Evolutionary conservation across 2,113 vertebrate genomes (phyloP).

Genomic region (Thryonomys swinderianus): DNA sequence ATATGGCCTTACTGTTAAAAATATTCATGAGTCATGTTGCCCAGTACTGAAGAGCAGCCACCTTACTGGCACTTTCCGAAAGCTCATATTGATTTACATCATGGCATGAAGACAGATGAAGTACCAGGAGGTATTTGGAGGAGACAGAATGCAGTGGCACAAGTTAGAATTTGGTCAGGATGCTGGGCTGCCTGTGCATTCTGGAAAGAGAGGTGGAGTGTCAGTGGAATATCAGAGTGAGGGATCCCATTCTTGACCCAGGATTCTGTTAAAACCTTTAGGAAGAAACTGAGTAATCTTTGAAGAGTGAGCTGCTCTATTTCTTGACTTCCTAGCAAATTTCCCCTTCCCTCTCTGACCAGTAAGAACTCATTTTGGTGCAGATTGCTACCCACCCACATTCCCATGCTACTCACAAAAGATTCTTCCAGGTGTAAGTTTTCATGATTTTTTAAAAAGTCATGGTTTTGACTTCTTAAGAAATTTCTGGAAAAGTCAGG

Average conservation of each 20-base stretch:
- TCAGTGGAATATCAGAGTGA: constrained; percentile 42
- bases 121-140: constrained; percentile 53
- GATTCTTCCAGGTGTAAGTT: neutral
- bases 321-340: neutral
- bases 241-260: neutral
- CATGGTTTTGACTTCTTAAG: neutral
- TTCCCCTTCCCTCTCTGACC: neutral
- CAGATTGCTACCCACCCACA: neutral
- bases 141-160: constrained; percentile 50
- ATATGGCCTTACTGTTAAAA: constrained; percentile 73
- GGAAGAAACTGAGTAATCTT: neutral
- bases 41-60: constrained; percentile 62
- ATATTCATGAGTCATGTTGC: constrained; percentile 67
- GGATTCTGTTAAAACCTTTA: constrained; percentile 14
- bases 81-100: constrained; percentile 64
- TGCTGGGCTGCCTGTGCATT: constrained; percentile 46
- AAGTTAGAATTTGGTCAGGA: constrained; percentile 64
- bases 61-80: constrained; percentile 62
- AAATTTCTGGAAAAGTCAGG: neutral
- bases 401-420: neutral
- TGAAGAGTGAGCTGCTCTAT: neutral
- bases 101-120: constrained; percentile 70
- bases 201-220: constrained; percentile 40
- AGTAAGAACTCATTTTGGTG: neutral
- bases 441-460: neutral